Evolutionary conservation across 2,888 invertebrate genomes (phyloP).

Genomic region (Drosophila multiciliata): DNA sequence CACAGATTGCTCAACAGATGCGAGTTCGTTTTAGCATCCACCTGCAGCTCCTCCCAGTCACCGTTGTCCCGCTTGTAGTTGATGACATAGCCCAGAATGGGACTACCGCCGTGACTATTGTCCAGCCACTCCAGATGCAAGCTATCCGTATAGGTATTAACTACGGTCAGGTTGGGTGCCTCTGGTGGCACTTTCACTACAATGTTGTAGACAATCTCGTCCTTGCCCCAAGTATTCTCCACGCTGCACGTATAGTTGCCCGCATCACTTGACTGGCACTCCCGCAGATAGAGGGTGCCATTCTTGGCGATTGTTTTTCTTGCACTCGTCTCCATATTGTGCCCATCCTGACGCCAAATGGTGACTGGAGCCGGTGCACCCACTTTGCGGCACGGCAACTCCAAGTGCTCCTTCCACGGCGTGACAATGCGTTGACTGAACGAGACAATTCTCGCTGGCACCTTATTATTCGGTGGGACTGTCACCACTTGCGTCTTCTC

Average conservation of each 20-base stretch:
- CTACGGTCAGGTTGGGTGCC: slow-evolving; percentile 92
- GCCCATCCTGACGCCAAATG: slow-evolving; percentile 92
- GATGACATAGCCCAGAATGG: slow-evolving; percentile 93
- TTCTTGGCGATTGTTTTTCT: slow-evolving; percentile 89
- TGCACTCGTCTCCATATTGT: slow-evolving; percentile 89
- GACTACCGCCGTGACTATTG: slow-evolving; percentile 92
- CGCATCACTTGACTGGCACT: slow-evolving; percentile 91
- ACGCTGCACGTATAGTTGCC: slow-evolving; percentile 96
- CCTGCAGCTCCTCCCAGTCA: slow-evolving; percentile 96
- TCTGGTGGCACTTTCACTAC: slow-evolving; percentile 93
- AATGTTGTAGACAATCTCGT: slow-evolving; percentile 91
- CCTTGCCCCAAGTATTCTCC: slow-evolving; percentile 93
- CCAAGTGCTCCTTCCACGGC: slow-evolving; percentile 95
- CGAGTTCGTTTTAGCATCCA: slow-evolving; percentile 92
- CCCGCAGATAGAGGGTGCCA: slow-evolving; percentile 91
- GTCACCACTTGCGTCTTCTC: slow-evolving; percentile 91
- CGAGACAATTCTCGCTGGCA: slow-evolving; percentile 95
- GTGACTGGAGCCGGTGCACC: slow-evolving; percentile 92
- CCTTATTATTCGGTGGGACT: slow-evolving; percentile 91
- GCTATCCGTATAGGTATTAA: slow-evolving; percentile 93
- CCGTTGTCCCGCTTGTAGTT: slow-evolving; percentile 96
- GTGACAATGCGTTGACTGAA: slow-evolving; percentile 92
- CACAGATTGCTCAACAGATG: slow-evolving; percentile 92
- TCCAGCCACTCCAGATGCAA: slow-evolving; percentile 93
- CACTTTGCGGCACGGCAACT: slow-evolving; percentile 93